Evolutionary conservation across 2,797 vertebrate species (phyloP), one percentile per base, ranked within the genome.

Genomic region (Carduelis carduelis): DNA sequence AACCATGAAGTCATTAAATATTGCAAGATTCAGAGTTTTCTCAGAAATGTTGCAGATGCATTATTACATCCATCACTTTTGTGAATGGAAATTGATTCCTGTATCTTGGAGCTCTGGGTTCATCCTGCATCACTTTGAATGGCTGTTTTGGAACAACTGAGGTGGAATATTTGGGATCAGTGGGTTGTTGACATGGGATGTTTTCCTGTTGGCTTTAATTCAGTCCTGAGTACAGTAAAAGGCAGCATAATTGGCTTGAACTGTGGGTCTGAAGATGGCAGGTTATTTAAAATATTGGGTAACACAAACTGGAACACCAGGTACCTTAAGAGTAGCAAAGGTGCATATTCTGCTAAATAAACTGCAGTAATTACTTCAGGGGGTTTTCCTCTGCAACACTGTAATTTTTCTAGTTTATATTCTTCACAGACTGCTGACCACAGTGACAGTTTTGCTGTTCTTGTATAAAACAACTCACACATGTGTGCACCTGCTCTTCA

Each of bases 401-500:
- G 90, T 97, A 93, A 96, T 97, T 95, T 95, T 94, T 95, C 94
- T 88, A 93, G 53, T 94, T 97, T 90, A 93, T 80, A 76, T 96
- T 95, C 95, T 93, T 96, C 95, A 88, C 81, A 86, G 95, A 90
- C 90, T 98, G 97, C 97, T 97, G 97, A 97, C 97, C 97, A 96
- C 92, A 60, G 95, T 98, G 97, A 98, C 97, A 96, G 55, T 83
- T 88, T 82, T 88, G 90, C 97, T 96, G 96, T 84, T 98, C 93
- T 97, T 93, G 95, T 97, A 93, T 95, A 98, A 97, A 97, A 96
- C 92, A 96, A 72, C 95, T 92, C 95, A 97, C 96, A 97, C 94
- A 88, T 93, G 81, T 90, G 89, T 85, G 86, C 91, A 96, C 96
- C 96, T 96, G 92, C 90, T 92, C 91, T 97, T 93, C 68, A 90